Evolutionary conservation across 1,140 invertebrate genomes (phyloP), one percentile per base, ranked within the genome.

Genomic region (Temnothorax nylanderi): DNA sequence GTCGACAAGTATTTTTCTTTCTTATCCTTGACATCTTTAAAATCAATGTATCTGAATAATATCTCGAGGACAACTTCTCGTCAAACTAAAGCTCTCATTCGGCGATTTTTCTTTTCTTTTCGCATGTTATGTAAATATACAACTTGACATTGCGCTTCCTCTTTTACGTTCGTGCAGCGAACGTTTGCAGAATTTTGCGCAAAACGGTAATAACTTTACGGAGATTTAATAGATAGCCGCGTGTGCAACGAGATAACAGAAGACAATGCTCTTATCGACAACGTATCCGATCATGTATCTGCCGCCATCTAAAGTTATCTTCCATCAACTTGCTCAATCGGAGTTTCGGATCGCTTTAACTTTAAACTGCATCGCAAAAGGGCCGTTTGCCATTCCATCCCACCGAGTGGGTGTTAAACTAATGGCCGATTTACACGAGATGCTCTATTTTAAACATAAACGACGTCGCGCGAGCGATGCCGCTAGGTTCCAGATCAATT

Each of bases 201-300:
- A 51, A 37, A 26, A 49, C 1, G 4, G n/a, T 13, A 44, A 62
- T 6, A 44, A 62, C 11, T 64, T 37, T 21, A 67, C 11, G 26
- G n/a, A 51, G 47, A 71, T 32, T 44, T 26, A 26, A 51, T 18
- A 32, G 44, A 49, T 37, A 51, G 18, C n/a, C 54, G 5, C n/a
- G 4, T 8, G 16, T 11, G 7, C 26, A 49, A 60, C 18, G n/a
- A 84, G 85, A 88, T 78, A 90, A 91, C 32, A 44, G 78, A 49
- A 88, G 89, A 81, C 84, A 88, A 84, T 90, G 86, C 44, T 72
- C 34, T 91, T 91, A 91, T 86, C 90, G 90, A 88, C 88, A 37
- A 85, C 3, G 47, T 41, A 74, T 54, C 60, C n/a, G 44, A 56
- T 3, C 72, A 87, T 71, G 89, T 86, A 84, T 82, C 90, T 87